phyloP scores from a whole-genome alignment of 2,113 vertebrate species.

The Nanorana parkeri region DNA sequence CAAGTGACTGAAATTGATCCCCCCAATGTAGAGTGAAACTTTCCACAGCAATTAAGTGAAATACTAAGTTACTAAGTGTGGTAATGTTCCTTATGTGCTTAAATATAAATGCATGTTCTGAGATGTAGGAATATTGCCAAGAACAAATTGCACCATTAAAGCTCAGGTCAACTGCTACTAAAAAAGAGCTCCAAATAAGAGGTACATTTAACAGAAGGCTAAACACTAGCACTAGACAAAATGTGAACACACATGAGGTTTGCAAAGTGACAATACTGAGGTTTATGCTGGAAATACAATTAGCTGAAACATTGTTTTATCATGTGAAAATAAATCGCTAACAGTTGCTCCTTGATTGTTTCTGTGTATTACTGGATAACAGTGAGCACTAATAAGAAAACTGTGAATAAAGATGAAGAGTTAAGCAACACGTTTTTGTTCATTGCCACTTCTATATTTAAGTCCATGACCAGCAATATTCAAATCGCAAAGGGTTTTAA shows the following conservation, averaged over 20 bases:
- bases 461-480: slow-evolving; percentile 76
- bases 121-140: too few relatives aligned
- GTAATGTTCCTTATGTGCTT: neutral
- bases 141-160: neutral
- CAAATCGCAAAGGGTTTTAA: slow-evolving; percentile 82
- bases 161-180: neutral
- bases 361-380: too few relatives aligned
- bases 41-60: slow-evolving; percentile 21
- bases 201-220: slow-evolving; percentile 54
- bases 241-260: too few relatives aligned
- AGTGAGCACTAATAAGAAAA: slow-evolving; percentile 68
- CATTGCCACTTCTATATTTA: slow-evolving; percentile 65
- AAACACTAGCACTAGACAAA: slow-evolving; percentile 39
- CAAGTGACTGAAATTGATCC: slow-evolving; percentile 7
- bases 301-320: too few relatives aligned
- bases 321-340: too few relatives aligned
- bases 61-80: slow-evolving; percentile 5
- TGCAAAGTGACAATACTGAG: too few relatives aligned
- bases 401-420: slow-evolving; percentile 60
- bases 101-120: slow-evolving; percentile 37
- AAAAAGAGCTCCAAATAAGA: too few relatives aligned
- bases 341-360: slow-evolving; percentile 68
- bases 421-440: neutral
- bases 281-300: too few relatives aligned
- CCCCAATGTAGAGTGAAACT: neutral